phyloP scores from a whole-genome alignment of 64 coral and sea anemone genomes.

The Actinia equina region DNA sequence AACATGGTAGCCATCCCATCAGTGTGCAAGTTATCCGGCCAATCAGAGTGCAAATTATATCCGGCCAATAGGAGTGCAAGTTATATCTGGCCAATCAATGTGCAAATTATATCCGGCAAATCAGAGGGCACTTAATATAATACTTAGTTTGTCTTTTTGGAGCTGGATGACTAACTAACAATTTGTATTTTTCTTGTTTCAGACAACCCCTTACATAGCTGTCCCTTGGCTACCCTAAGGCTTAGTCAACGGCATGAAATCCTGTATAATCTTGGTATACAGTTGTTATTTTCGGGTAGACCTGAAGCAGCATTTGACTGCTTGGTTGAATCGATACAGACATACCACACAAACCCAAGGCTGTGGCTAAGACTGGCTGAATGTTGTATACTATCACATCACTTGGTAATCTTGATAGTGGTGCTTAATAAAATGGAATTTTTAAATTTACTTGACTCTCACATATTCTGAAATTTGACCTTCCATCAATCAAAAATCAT shows the following conservation, averaged over 20 bases:
- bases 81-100: no score
- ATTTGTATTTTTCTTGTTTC: not conserved
- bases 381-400: conserved; percentile 89
- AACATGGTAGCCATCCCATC: no score
- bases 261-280: conserved; percentile 95
- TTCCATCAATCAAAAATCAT: no score
- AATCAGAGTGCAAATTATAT: no score
- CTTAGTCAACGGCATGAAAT: conserved; percentile 86
- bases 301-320: conserved; percentile 92
- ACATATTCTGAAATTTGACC: no score
- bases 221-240: conserved; percentile 64
- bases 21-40: no score
- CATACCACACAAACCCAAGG: conserved; percentile 91
- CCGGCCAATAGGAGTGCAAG: no score
- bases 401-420: conserved; percentile 51
- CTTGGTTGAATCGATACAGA: conserved; percentile 89
- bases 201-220: conserved; percentile 63
- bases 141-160: not conserved
- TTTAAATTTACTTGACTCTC: no score
- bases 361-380: conserved; percentile 94
- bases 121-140: no score
- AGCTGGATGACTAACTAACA: not conserved
- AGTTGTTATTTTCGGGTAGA: conserved; percentile 86
- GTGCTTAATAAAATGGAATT: no score
- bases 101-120: no score